A percentile compares a stretch with the other conserved stretches of the same genome.
Conservation (phyloP, 2,888 invertebrate genomes). For the Stenichneumon culpator region DNA sequence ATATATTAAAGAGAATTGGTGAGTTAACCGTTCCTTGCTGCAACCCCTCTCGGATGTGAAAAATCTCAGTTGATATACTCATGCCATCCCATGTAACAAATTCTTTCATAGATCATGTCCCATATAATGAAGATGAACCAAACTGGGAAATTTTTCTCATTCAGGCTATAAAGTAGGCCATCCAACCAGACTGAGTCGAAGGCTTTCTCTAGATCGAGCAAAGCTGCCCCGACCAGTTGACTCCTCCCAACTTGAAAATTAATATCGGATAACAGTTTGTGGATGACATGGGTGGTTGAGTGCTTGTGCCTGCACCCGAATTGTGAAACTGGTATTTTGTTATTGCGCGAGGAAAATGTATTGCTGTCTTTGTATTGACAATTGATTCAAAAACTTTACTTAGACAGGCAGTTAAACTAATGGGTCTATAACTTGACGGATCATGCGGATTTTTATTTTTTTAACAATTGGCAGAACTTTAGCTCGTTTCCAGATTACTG, state of each 20-base stretch:
- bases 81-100: neutral
- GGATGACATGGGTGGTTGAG: neutral
- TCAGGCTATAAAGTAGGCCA: too few relatives aligned
- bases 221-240: neutral
- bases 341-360: neutral
- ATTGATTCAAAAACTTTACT: neutral
- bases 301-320: neutral
- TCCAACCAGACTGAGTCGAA: too few relatives aligned
- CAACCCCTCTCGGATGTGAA: neutral
- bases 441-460: constrained; percentile 56
- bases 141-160: too few relatives aligned
- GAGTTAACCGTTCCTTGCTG: constrained; percentile 64
- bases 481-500: constrained; percentile 51
- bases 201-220: neutral
- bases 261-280: neutral
- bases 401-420: neutral
- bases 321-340: neutral
- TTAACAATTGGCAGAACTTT: constrained; percentile 67
- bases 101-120: neutral
- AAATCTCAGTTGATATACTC: neutral
- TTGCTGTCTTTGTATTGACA: neutral
- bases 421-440: neutral
- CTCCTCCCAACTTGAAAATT: neutral
- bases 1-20: constrained; percentile 50
- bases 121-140: too few relatives aligned